Base-by-base conservation (phyloP, 2,888 invertebrate genomes). In the Cantharis rufa region DNA sequence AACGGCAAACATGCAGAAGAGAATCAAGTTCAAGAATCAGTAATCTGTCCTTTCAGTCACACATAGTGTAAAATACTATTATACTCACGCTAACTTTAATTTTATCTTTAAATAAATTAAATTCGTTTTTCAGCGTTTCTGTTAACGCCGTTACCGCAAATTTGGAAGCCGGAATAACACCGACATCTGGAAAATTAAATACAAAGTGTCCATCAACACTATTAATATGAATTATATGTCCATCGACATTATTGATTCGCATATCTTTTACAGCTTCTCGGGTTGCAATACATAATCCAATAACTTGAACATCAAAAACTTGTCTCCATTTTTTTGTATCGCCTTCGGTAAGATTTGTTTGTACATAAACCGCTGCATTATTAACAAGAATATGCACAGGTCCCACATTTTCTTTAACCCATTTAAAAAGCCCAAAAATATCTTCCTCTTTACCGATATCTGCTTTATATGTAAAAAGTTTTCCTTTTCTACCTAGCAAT, bases 401-500 rank as follows among this genome's bases (percentile, higher is more conserved):
- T 18, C 63, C 63, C 7, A 63, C 63, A 63, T 63, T 16, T 63
- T 63, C 5, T 16, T 15, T 15, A 0, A 63, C 16, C 63, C 63
- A 63, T 63, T 63, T 63, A 18, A 63, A 63, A 1, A 63, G 18
- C 1, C 16, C 16, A 3, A 63, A 63, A 63, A 63, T 63, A 63
- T 63, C 18, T 18, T 63, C 16, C 7, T 63, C 63, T 15, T 63
- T 15, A 13, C 16, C 18, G 2, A 63, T 16, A 63, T 63, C 63
- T 3, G 63, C 63, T 18, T 18, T 63, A 18, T 16, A 63, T 13
- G 63, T 15, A 13, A 18, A 63, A 11, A 63, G 5, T 16, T 63
- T 63, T 3, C 81, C 83, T 16, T 18, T 62, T 48, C 68, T 69
- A 15, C 63, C 63, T 16, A 15, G 63, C 4, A 18, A 18, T 11